Evolutionary conservation across 1,140 invertebrate genomes (phyloP), one percentile per base, ranked within the genome.

Genomic region (Dermatophagoides farinae): DNA sequence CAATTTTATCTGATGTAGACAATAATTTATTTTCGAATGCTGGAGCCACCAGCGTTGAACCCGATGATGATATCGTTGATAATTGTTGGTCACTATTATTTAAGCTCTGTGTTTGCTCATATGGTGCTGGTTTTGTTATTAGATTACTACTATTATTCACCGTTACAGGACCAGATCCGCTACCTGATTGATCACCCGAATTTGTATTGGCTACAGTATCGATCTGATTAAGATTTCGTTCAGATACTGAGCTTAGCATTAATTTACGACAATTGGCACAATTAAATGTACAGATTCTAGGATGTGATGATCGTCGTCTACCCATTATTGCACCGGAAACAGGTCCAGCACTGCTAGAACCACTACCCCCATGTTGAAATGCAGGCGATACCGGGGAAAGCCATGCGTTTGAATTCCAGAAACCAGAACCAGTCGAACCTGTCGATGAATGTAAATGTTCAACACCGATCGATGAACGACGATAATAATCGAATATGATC

Each of bases 221-320:
- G 18, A 55, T 55, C 11, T 11, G 14, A 20, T 14, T 23, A 14
- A 55, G 53, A 23, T 55, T 55, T 5, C 53, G 53, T 44, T 55
- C 53, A 18, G 23, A 39, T 2, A 55, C 53, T 23, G 53, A 55
- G 14, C 38, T 20, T 14, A 55, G 25, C 53, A 55, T 55, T 23
- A 55, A 41, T 23, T 55, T 55, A 11, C 53, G 53, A 55, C 53
- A 55, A 25, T 55, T 11, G 12, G 53, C 53, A 44, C 53, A 55
- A 12, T 55, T 23, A 40, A 55, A 55, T n/a, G 53, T 55, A 23
- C 53, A 55, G 5, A 55, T 55, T 23, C 25, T 55, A 12, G 53
- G 53, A 40, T 55, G 53, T n/a, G 53, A 55, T 40, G 53, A 55
- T 55, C 53, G 53, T 18, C 53, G 53, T 25, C 53, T 14, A 20